Percentiles rank a stretch among this genome's conserved stretches.
Evolutionary conservation across 2,797 vertebrate genomes (phyloP).

Genomic region (Champsocephalus gunnari): DNA sequence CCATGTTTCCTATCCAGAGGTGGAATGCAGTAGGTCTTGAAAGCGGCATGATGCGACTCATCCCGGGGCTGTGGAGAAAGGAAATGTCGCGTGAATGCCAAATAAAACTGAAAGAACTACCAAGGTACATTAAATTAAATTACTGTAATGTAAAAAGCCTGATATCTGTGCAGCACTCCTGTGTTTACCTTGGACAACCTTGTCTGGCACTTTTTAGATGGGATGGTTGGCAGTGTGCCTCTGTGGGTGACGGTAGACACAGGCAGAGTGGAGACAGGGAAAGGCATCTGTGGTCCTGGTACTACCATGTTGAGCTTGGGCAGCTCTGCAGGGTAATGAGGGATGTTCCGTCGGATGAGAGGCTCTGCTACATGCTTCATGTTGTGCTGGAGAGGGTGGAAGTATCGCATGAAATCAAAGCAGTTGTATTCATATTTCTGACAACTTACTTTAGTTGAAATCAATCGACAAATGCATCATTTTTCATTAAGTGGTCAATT

Average conservation of each 20-base stretch:
- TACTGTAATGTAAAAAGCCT: not conserved
- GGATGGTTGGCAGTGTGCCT: conserved; percentile 76
- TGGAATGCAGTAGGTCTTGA: conserved; percentile 85
- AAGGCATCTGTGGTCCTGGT: conserved; percentile 74
- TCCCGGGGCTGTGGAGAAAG: conserved; percentile 84
- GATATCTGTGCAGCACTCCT: not conserved
- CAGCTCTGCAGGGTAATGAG: conserved; percentile 75
- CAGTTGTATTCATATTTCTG: not conserved
- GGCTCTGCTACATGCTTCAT: conserved; percentile 74
- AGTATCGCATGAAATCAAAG: no score
- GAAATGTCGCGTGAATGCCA: conserved; percentile 51
- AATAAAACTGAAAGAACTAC: conserved; percentile 34
- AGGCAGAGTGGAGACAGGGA: conserved; percentile 73
- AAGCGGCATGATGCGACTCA: conserved; percentile 73
- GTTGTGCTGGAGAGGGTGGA: conserved; percentile 65
- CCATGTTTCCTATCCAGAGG: conserved; percentile 81
- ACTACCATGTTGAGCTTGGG: conserved; percentile 82
- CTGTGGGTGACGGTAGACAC: conserved; percentile 70
- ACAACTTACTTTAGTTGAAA: not conserved
- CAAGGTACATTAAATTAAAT: not conserved
- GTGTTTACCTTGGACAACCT: conserved; percentile 83
- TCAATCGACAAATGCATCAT: no score
- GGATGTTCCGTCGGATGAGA: conserved; percentile 61
- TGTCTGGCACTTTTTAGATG: conserved; percentile 82
- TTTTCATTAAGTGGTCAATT: no score